Evolutionary conservation across 2,113 vertebrate genomes (phyloP), one percentile per base, ranked within the genome.

Genomic region (Silurus meridionalis): DNA sequence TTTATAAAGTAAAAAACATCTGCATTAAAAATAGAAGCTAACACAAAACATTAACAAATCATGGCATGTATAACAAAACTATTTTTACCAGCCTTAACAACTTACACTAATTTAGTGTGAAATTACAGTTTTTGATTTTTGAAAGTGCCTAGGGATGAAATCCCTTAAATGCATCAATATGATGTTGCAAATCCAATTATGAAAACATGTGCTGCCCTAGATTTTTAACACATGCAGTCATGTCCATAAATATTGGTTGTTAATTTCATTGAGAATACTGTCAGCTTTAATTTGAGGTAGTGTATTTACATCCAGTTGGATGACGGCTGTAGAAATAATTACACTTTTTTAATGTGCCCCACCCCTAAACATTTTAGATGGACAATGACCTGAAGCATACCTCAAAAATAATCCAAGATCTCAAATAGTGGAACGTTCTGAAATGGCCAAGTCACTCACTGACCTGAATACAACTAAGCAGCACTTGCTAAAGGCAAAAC

Each of bases 111-210:
- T 83, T 86, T 72, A 66, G 86, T 84, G 46, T 64, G 74, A 83
- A 37, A 37, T 37, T 37, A 37, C 37, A 2, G 37, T 37, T 37
- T 37, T 37, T 37, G 37, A 37, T 37, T 67, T 86, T 86, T 71
- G 48, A 82, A 71, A 77, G 71, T 85, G 46, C 37, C 78, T 21
- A 5, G 67, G 90, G 90, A 92, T 94, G 91, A 92, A 93, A 94
- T 93, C 86, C 90, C 72, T 89, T 92, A 87, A 92, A 89, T 85
- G 75, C 55, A 81, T 90, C 92, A 92, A 93, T 93, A 91, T 94
- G 77, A 92, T 91, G 71, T 93, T 91, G 91, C 83, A 80, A 94
- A 95, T 95, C 87, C 91, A 92, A 95, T 94, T 94, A 93, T 92
- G 93, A 91, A 92, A 86, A 90, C 11, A 67, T 50, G 61, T 74